These are phyloP conservation scores for Cygnus buccinator DNA, from an alignment of 2,113 vertebrate species.

Conservation along the genomic window DNA sequence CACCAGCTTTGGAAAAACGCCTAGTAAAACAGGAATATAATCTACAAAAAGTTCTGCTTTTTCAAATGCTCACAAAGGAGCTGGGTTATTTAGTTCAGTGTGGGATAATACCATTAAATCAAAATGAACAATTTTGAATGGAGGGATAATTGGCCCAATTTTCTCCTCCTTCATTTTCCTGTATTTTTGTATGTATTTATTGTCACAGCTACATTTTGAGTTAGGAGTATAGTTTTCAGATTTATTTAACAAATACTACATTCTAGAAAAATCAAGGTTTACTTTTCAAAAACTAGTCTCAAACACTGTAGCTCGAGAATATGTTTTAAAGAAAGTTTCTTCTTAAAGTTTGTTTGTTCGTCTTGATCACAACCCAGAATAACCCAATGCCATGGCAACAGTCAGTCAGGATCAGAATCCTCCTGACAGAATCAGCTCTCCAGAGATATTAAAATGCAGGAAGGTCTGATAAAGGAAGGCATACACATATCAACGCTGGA, in stretches of 20 bases:
- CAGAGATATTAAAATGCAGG: constrained; percentile 38
- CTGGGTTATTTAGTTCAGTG: background rate
- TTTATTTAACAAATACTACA: background rate
- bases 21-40: background rate
- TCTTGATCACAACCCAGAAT: constrained; percentile 41
- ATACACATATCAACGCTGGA: background rate
- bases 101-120: background rate
- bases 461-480: constrained; percentile 33
- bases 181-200: background rate
- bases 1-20: background rate
- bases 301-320: background rate
- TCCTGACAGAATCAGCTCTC: constrained; percentile 47
- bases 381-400: constrained; percentile 44
- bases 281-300: background rate
- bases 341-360: constrained; percentile 37
- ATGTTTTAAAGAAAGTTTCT: background rate
- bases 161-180: background rate
- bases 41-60: background rate
- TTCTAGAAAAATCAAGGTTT: background rate
- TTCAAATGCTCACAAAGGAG: background rate
- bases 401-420: constrained; percentile 18
- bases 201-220: background rate
- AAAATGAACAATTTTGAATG: background rate
- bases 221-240: background rate
- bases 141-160: background rate